Base-by-base conservation (phyloP, 2,797 vertebrate species). In the Periophthalmus magnuspinnatus region DNA sequence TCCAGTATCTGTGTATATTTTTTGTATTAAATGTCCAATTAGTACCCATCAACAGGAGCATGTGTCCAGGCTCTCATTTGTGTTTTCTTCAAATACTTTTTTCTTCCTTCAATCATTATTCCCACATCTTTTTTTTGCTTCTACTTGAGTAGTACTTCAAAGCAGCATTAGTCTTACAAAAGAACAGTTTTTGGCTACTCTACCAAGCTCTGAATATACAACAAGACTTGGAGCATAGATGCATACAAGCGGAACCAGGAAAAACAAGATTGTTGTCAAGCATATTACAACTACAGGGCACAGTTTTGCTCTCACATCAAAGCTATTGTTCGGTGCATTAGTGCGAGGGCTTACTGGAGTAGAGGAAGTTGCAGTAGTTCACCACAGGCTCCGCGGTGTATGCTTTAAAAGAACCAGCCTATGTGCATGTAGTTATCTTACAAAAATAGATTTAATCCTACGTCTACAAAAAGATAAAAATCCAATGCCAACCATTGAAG, bases 361-460 rank as follows among this genome's bases (percentile, higher is more conserved):
- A 61, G 67, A 70, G 72, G 50, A 52, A 62, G 59, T 65, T 74
- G 78, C 72, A 80, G 75, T 67, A 74, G 72, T 78, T 87, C 82
- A 61, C 75, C 79, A 89, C 84, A 77, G 80, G 70, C 74, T 75
- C 63, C 0, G 65, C 58, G 73, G 41, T 75, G 69, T 74, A 76
- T 61, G 56, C 78, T 79, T 79, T 71, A 64, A 73, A 76, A 72
- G 48, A 78, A 75, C 58, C 56, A 65, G 17, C 19, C 38, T 41
- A 36, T 11, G 6, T 17, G 22, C 1, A 16, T 10, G 33, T 61
- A 68, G 78, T 68, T 83, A 67, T 17, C 71, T 69, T 71, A 85
- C 80, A 75, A 66, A 76, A 67, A 65, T 24, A 10, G 72, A 58
- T 80, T 65, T 84, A 82, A 87, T 82, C 70, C 28, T 62, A 76